A percentile compares a stretch with the other conserved stretches of the same genome.
These are phyloP conservation scores for Diabrotica virgifera DNA, from an alignment of 1,140 invertebrate genomes.

Conservation along the genomic window DNA sequence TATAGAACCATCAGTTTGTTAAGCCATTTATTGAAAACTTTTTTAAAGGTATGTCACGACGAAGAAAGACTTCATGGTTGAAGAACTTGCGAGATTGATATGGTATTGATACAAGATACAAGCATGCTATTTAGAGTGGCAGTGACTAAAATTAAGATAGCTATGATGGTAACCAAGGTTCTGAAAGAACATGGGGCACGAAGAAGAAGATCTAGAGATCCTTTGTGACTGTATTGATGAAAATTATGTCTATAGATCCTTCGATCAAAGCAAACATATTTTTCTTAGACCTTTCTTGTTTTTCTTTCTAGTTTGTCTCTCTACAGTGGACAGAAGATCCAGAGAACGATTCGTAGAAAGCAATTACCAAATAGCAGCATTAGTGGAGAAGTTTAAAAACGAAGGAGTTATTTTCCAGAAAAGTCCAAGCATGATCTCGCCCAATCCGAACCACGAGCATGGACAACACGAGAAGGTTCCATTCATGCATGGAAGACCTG, in stretches of 20 bases:
- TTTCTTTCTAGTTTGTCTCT: constrained; percentile 71
- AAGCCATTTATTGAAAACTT: no score
- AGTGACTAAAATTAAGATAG: no score
- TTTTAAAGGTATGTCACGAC: no score
- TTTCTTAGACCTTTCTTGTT: not conserved
- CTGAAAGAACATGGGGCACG: not conserved
- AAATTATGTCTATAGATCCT: not conserved
- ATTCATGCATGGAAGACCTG: constrained; percentile 69
- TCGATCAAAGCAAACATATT: not conserved
- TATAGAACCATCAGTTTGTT: no score
- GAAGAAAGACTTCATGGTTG: no score
- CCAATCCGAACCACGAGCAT: constrained; percentile 36
- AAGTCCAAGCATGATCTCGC: constrained; percentile 44
- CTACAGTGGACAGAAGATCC: constrained; percentile 85
- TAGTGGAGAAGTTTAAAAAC: constrained; percentile 88
- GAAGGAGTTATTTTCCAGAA: constrained; percentile 71
- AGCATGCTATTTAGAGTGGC: no score
- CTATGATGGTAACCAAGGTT: not conserved
- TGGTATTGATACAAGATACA: no score
- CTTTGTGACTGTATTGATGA: not conserved
- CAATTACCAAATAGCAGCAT: constrained; percentile 84
- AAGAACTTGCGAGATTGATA: no score
- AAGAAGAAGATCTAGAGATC: not conserved
- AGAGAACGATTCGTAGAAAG: constrained; percentile 88
- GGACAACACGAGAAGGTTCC: constrained; percentile 60